Evolutionary conservation across 2,797 vertebrate species (phyloP), one percentile per base, ranked within the genome.

Genomic region (Myotis vivesi): DNA sequence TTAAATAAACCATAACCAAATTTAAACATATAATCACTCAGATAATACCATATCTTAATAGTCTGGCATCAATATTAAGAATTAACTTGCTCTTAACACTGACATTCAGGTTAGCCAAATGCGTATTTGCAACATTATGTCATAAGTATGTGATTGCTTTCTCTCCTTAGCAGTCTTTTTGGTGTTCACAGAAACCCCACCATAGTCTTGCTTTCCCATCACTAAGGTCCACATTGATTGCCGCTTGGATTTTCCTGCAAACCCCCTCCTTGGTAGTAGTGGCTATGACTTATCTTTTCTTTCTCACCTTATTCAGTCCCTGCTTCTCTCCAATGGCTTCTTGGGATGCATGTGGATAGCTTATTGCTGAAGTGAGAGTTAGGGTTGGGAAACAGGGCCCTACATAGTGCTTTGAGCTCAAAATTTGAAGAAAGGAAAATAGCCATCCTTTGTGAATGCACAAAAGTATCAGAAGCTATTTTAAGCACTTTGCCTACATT

Each of bases 11-110:
- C 17, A 75, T 17, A 86, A 55, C 11, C 11, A 77, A 62, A 94
- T 16, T 41, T 15, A 93, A 72, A 30, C 16, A n/a, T 25, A 49
- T 23, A 64, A n/a, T 72, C 64, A 94, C 9, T 36, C 51, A 85
- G 59, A 46, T 53, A 87, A 84, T 20, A 46, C 36, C 3, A 33
- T 76, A 33, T 23, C 25, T n/a, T 44, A 69, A 71, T 6, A 83
- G 69, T 28, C 22, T 92, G 59, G 17, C 22, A 6, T 88, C 75
- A 68, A 90, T 86, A 83, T 90, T 90, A 55, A 92, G 53, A 95
- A 81, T 94, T 76, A 36, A 89, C 84, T 86, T 73, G 33, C 38
- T 89, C 80, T 92, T 46, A 66, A 72, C 19, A 51, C 20, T 76
- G 62, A 93, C 83, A 80, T 91, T 66, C 44, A 51, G 55, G 51